A percentile compares a stretch with the other conserved stretches of the same genome.
Conservation (phyloP, 1,140 invertebrate genomes). For the Meloidogyne floridensis region DNA sequence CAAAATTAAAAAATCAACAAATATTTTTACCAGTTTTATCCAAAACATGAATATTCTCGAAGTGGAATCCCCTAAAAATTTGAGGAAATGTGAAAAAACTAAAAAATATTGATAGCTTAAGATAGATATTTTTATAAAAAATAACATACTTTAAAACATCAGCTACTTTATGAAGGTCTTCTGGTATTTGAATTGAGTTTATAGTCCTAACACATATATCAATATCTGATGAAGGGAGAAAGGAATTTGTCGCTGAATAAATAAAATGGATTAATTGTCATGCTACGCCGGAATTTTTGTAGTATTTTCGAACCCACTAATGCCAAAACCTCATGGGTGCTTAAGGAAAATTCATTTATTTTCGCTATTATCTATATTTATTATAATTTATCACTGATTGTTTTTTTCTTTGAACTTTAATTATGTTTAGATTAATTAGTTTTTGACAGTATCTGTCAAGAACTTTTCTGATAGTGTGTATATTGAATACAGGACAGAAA, state of each 20-base stretch:
- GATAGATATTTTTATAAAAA: neutral
- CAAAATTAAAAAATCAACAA: neutral
- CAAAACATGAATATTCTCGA: slow-evolving; percentile 31
- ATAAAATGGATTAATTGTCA: too few relatives aligned
- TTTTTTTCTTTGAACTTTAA: too few relatives aligned
- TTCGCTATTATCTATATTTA: too few relatives aligned
- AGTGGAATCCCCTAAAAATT: slow-evolving; percentile 25
- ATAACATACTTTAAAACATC: slow-evolving; percentile 10
- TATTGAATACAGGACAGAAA: too few relatives aligned
- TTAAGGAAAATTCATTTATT: too few relatives aligned
- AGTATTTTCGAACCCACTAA: too few relatives aligned
- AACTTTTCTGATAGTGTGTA: too few relatives aligned
- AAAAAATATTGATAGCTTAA: neutral
- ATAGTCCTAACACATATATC: slow-evolving; percentile 31
- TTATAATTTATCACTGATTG: too few relatives aligned
- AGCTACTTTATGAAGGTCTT: slow-evolving; percentile 26
- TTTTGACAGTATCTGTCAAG: too few relatives aligned
- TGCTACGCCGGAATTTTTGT: too few relatives aligned
- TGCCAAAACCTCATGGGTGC: too few relatives aligned
- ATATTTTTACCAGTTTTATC: slow-evolving; percentile 30
- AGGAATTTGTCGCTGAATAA: slow-evolving; percentile 36
- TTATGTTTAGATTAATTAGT: too few relatives aligned
- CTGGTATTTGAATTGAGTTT: slow-evolving; percentile 15
- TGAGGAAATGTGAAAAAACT: neutral
- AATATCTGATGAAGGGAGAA: slow-evolving; percentile 45